Percentiles rank a stretch among this genome's conserved stretches.
Evolutionary conservation across 1,140 invertebrate genomes (phyloP).

Genomic region (Adoxophyes honmai): DNA sequence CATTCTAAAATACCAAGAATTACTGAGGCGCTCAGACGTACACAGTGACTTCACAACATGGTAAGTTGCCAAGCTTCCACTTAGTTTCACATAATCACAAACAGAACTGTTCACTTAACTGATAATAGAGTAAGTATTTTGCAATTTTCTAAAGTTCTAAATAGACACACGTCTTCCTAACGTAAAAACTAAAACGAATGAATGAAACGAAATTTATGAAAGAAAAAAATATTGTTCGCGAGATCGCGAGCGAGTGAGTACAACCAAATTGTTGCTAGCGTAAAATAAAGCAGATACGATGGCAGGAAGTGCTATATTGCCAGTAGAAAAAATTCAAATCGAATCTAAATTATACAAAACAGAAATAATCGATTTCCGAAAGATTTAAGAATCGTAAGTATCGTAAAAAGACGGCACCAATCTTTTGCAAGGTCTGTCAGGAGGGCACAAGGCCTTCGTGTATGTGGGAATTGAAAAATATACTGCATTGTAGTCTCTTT

Average conservation of each 20-base stretch:
- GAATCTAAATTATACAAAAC: too few relatives aligned
- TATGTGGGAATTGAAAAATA: too few relatives aligned
- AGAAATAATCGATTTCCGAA: too few relatives aligned
- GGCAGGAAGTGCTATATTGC: too few relatives aligned
- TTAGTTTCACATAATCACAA: conserved; percentile 9
- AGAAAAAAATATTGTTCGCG: conserved; percentile 13
- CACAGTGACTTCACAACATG: conserved; percentile 14
- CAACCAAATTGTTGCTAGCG: background rate
- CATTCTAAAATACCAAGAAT: conserved; percentile 11
- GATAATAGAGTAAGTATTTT: background rate
- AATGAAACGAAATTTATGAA: conserved; percentile 15
- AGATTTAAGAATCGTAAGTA: too few relatives aligned
- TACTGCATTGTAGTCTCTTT: too few relatives aligned
- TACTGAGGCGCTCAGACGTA: conserved; percentile 2
- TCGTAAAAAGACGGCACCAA: too few relatives aligned
- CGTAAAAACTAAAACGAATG: conserved; percentile 10
- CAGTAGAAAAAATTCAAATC: too few relatives aligned
- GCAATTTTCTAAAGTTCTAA: conserved; percentile 9
- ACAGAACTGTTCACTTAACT: conserved; percentile 5
- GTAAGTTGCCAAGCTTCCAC: background rate
- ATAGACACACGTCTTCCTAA: conserved; percentile 9
- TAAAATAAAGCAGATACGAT: background rate
- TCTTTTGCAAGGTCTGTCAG: too few relatives aligned
- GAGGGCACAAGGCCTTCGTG: too few relatives aligned
- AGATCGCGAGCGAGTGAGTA: background rate